Evolutionary conservation across 2,113 vertebrate genomes (phyloP), one percentile per base, ranked within the genome.

Genomic region (Hylia prasina): DNA sequence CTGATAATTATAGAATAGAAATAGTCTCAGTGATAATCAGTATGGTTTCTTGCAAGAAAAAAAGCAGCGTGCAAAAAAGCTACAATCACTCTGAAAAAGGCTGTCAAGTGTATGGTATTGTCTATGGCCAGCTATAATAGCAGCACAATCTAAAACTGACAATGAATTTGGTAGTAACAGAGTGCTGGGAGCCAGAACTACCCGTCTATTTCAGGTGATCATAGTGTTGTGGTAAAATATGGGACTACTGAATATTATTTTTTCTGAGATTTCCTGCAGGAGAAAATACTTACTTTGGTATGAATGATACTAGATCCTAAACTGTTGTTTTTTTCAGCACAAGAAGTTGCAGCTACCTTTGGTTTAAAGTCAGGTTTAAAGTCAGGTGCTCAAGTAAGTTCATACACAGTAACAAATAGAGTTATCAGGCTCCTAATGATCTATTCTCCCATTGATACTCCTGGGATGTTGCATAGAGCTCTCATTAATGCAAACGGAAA

Each of bases 371-470:
- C 82, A 69, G 39, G 47, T 69, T 93, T 96, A 90, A 92, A 97
- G 91, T 95, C 85, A 95, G 92, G 92, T 89, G 72, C 37, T 86
- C 53, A 66, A 84, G 68, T 45, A 96, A 95, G 95, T 96, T 97
- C 94, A 96, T 45, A 35, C 79, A 76, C 53, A 70, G 78, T 89
- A 96, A 97, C 87, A 96, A 95, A 98, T 95, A 91, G 97, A 97
- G 97, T 96, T 97, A 97, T 96, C 94, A 96, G 94, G 85, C 42
- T 97, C 51, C 88, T 96, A 94, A 92, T 96, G 87, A 97, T 94
- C 94, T 97, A 91, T 96, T 97, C 93, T 97, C 90, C 91, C 84
- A 91, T 84, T 97, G 96, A 97, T 97, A 97, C 97, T 93, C 96
- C 93, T 56, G 93, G 96, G 93, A 96, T 57, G 65, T 97, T 93